Conservation (phyloP, 2,797 vertebrate species). For the Intellagama lesueurii region DNA sequence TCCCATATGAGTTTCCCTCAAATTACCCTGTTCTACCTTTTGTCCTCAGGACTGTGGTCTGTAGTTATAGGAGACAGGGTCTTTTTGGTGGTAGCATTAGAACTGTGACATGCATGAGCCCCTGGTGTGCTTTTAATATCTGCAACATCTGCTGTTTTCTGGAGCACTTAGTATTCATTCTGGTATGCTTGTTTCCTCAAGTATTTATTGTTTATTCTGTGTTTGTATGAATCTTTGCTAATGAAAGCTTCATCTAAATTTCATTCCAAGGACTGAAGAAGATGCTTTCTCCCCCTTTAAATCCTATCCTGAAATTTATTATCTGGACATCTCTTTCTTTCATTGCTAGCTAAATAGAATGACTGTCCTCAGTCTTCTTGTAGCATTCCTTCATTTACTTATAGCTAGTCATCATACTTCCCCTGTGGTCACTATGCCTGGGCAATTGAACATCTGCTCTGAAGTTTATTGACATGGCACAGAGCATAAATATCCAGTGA, state of each 20-base stretch:
- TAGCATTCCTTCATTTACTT: conserved; percentile 66
- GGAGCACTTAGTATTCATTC: not conserved
- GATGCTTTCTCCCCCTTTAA: conserved; percentile 13
- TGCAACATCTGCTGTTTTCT: not conserved
- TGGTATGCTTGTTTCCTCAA: not conserved
- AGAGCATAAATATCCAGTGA: conserved; percentile 38
- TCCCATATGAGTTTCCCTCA: not conserved
- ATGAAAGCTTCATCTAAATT: conserved; percentile 28
- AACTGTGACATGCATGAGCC: too few relatives aligned
- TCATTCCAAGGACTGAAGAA: conserved; percentile 20
- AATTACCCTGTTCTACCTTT: too few relatives aligned
- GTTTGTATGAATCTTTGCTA: not conserved
- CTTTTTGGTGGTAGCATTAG: not conserved
- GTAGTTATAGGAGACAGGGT: not conserved
- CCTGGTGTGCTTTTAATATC: not conserved
- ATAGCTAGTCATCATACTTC: conserved; percentile 58
- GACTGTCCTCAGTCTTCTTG: conserved; percentile 53
- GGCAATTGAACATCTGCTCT: conserved; percentile 71
- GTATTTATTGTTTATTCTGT: not conserved
- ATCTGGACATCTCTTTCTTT: conserved; percentile 42
- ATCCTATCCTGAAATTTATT: conserved; percentile 27
- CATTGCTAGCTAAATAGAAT: conserved; percentile 63
- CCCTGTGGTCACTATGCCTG: conserved; percentile 64
- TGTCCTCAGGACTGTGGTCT: too few relatives aligned
- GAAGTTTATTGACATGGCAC: conserved; percentile 62